These are phyloP conservation scores for Harpalus rufipes DNA, from an alignment of 2,888 invertebrate species.

Conservation along the genomic window DNA sequence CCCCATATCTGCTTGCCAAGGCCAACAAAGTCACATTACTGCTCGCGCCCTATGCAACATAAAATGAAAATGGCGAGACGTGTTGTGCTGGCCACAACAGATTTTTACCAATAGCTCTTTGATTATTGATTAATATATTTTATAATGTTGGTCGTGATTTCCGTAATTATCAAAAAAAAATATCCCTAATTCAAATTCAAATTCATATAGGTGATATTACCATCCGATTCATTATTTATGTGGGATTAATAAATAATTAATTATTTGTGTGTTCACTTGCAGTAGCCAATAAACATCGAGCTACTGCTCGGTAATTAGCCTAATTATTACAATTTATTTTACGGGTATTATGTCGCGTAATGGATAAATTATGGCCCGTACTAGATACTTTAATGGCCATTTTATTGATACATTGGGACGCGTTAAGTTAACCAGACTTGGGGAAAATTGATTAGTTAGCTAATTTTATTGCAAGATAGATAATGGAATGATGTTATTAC, in stretches of 20 bases:
- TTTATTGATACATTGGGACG: neutral
- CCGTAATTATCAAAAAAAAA: neutral
- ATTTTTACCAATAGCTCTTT: too few relatives aligned
- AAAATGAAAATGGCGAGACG: too few relatives aligned
- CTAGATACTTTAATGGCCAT: constrained; percentile 35
- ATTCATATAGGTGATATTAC: neutral
- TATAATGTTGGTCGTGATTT: too few relatives aligned
- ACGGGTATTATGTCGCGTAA: constrained; percentile 46
- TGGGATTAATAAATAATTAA: constrained; percentile 48
- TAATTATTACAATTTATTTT: constrained; percentile 65
- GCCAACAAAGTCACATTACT: too few relatives aligned
- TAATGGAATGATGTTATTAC: neutral
- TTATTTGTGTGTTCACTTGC: constrained; percentile 38
- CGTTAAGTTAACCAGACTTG: neutral
- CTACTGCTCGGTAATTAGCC: constrained; percentile 45
- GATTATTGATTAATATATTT: too few relatives aligned
- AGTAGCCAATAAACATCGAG: constrained; percentile 56
- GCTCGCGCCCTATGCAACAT: too few relatives aligned
- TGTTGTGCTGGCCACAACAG: too few relatives aligned
- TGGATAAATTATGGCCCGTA: constrained; percentile 34
- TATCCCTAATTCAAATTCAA: neutral
- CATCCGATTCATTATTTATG: constrained; percentile 33
- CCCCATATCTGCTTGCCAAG: too few relatives aligned
- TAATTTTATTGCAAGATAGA: neutral
- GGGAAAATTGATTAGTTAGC: neutral